These are phyloP conservation scores for Silurus aristotelis DNA, from an alignment of 2,797 vertebrate genomes.

Conservation along the genomic window DNA sequence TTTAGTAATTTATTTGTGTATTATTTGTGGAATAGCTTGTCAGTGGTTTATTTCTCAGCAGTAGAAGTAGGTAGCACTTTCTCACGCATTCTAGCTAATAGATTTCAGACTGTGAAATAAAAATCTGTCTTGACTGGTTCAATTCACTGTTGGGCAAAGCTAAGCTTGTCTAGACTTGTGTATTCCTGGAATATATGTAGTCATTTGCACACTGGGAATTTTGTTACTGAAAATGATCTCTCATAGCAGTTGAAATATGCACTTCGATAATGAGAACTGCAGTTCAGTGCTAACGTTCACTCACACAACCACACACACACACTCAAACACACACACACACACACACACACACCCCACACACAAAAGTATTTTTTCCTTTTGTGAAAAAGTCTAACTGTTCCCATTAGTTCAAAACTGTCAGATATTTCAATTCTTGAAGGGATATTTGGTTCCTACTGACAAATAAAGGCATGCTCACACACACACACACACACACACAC, in stretches of 20 bases:
- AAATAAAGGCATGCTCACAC: neutral
- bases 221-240: constrained; percentile 1
- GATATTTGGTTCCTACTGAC: neutral
- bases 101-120: neutral
- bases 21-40: neutral
- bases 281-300: neutral
- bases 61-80: neutral
- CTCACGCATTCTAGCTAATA: neutral
- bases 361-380: neutral
- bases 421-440: neutral
- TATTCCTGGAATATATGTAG: neutral
- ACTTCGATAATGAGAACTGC: neutral
- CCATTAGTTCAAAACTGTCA: neutral
- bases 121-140: neutral
- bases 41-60: neutral
- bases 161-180: neutral
- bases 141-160: neutral
- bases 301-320: neutral
- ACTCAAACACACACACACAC: neutral
- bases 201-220: constrained; percentile 7
- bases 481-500: neutral
- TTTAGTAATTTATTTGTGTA: neutral
- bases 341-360: too few relatives aligned
- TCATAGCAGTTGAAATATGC: neutral
- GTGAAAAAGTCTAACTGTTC: neutral